Base-by-base conservation (phyloP, 2,888 invertebrate genomes). In the Philereme vetulata region DNA sequence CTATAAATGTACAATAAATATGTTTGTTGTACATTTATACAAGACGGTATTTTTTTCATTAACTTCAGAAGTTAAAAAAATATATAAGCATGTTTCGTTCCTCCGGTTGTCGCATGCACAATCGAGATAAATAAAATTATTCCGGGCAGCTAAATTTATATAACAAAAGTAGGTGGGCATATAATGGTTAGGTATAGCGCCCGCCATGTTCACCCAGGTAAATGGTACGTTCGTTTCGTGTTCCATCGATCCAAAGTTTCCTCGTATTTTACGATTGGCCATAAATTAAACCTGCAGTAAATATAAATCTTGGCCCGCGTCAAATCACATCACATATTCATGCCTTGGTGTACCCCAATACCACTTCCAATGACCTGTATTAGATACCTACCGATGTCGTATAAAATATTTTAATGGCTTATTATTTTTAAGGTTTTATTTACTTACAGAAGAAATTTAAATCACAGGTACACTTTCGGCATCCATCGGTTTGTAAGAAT, bases 261-360 rank as follows among this genome's bases (percentile, higher is more conserved):
- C 81, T 81, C 78, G 85, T 84, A 81, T 81, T 90, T 89, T 91
- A 90, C 77, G 79, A 73, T 64, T 60, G 50, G 64, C 75, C 72
- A 84, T 90, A 90, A 91, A 90, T 91, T 86, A 89, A 81, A 84
- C 75, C 78, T 70, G 84, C 84, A 77, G 86, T 88, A 88, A 90
- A 85, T 81, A 88, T 91, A 90, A 90, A 91, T 91, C 86, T 88
- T 78, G 70, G 72, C 72, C 77, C 80, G 85, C 84, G 85, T 86
- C 87, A 86, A 86, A 86, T 85, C 84, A 82, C 83, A 86, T 86
- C 85, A 84, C 84, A 84, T 84, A 86, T 86, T 85, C 85, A 84
- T 86, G 83, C 79, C 74, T 78, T 72, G 66, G 76, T 73, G 78
- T 83, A 77, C 78, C 72, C 72, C 76, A 74, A 75, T 78, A 73